Base-by-base conservation (phyloP, 2,113 vertebrate species). In the Rhinopomastus cyanomelas region DNA sequence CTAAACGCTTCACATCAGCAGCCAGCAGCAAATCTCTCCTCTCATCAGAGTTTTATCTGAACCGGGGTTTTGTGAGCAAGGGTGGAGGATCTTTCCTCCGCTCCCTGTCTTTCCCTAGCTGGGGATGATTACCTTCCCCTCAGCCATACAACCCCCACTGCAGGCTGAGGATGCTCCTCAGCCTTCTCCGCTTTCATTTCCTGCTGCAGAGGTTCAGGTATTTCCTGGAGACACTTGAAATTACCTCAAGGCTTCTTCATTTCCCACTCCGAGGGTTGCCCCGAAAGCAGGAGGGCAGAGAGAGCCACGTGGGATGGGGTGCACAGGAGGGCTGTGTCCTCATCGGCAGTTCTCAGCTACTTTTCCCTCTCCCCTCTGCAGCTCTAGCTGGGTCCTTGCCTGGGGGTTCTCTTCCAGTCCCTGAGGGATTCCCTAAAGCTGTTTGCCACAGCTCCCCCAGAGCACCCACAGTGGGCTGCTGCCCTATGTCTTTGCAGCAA, bases 221-320 rank as follows among this genome's bases (percentile, higher is more conserved):
- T 94, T 95, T 95, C 94, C 93, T 93, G 87, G 1, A 93, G 86
- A 85, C 69, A 52, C 85, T 81, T 91, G 15, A 72, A 21, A 78
- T 81, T 74, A 83, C 85, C 87, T 64, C 9, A 15, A 69, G 82
- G 49, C 39, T 92, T 89, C 94, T 94, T 83, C 5, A 2, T 94
- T 93, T 89, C 94, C 68, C 6, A 55, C 74, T 3, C 78, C 12
- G 5, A 5, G 74, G 90, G 90, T 77, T 15, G 48, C 57, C 19
- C 81, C 32, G 81, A 59, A 62, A 73, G 64, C 62, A 61, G 72
- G 85, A 66, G 39, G 39, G 39, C 48, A 78, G 84, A 6, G 23
- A 88, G 68, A 88, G 57, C 26, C 4, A 0, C 6, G 5, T 46
- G 36, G 89, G 72, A 29, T 1, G 21, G 56, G 64, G 49, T 68